phyloP scores from a whole-genome alignment of 2,888 invertebrate species.

The Noctua comes region DNA sequence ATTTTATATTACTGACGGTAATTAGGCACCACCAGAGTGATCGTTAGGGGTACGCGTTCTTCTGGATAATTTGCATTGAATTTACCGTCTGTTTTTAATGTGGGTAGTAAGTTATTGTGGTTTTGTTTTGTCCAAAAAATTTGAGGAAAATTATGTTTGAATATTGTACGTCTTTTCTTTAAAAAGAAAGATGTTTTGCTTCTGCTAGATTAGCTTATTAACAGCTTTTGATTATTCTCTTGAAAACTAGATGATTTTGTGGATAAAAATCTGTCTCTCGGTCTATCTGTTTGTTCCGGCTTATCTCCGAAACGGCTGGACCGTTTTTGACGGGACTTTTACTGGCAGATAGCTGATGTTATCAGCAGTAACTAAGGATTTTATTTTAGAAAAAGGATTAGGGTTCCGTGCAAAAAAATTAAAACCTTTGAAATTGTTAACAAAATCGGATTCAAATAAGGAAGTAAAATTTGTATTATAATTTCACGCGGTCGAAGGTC shows the following conservation, averaged over 20 bases:
- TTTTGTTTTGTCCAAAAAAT: slow-evolving; percentile 12
- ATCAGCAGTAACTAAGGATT: no score
- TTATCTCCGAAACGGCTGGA: no score
- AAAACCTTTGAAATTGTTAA: no score
- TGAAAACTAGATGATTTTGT: background rate
- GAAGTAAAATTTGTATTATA: no score
- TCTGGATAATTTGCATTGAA: slow-evolving; percentile 42
- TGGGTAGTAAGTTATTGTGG: slow-evolving; percentile 18
- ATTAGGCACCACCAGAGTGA: slow-evolving; percentile 50
- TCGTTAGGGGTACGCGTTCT: slow-evolving; percentile 57
- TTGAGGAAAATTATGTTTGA: background rate
- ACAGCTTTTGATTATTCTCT: background rate
- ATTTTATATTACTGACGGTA: slow-evolving; percentile 44
- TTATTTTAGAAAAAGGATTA: no score
- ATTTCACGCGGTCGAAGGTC: no score
- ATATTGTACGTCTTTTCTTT: background rate
- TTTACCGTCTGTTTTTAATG: slow-evolving; percentile 41
- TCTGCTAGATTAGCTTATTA: background rate
- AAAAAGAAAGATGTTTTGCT: no score
- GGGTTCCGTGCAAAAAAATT: no score
- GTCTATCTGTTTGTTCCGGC: no score
- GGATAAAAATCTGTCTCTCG: background rate
- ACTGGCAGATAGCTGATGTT: no score
- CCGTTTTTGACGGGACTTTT: no score
- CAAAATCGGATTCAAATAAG: no score